Percentiles rank a stretch among this genome's conserved stretches.
These are phyloP conservation scores for Sus cebifrons DNA, from an alignment of 2,797 vertebrate genomes.

Conservation along the genomic window DNA sequence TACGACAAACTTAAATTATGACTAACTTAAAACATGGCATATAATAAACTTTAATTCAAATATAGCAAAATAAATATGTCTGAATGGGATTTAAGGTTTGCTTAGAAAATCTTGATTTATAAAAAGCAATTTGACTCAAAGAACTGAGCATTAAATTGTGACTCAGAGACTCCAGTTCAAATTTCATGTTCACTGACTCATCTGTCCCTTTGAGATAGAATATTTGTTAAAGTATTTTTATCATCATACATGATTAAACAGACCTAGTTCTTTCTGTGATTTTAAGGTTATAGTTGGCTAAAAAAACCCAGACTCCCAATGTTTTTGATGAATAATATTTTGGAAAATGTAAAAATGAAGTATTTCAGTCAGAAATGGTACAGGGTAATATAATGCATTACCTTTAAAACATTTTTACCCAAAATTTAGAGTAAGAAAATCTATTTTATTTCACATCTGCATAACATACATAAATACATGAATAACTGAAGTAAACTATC, in stretches of 20 bases:
- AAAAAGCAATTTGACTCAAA: slow-evolving; percentile 8
- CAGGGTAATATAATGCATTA: background rate
- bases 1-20: slow-evolving; percentile 34
- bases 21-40: background rate
- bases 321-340: background rate
- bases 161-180: background rate
- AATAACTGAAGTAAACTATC: background rate
- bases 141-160: slow-evolving; percentile 40
- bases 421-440: slow-evolving; percentile 49
- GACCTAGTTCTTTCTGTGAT: background rate
- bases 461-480: background rate
- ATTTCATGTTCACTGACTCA: background rate
- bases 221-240: slow-evolving; percentile 10
- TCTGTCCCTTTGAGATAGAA: slow-evolving; percentile 23
- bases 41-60: slow-evolving; percentile 39
- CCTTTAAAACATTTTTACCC: slow-evolving; percentile 52
- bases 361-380: slow-evolving; percentile 9
- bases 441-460: background rate
- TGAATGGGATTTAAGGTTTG: background rate
- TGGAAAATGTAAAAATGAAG: background rate
- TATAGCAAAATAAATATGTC: background rate
- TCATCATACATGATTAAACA: background rate
- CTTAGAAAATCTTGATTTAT: background rate
- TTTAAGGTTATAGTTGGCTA: slow-evolving; percentile 22
- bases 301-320: background rate